A percentile compares a stretch with the other conserved stretches of the same genome.
Conservation (phyloP, 2,888 invertebrate genomes). For the Agrochola lychnidis region DNA sequence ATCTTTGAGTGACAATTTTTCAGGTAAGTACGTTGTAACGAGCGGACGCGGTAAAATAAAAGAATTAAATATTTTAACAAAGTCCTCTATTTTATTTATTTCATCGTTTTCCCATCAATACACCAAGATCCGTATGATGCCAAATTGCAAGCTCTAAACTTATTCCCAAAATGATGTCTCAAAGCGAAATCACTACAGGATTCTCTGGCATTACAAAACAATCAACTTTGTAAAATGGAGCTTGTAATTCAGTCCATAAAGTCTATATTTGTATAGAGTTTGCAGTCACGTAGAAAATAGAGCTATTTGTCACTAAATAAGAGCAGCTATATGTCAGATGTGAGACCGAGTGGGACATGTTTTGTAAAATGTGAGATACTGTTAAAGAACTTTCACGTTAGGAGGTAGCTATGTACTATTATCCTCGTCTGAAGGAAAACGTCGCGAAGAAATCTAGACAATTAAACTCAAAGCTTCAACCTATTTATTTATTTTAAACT, state of each 20-base stretch:
- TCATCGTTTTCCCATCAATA: not conserved
- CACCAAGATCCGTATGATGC: not conserved
- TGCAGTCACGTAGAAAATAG: slow-evolving; percentile 54
- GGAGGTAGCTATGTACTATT: not conserved
- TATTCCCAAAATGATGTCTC: slow-evolving; percentile 19
- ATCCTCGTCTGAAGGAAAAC: too few species aligned
- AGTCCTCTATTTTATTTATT: not conserved
- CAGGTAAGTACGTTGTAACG: not conserved
- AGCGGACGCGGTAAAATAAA: not conserved
- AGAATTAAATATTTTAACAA: not conserved
- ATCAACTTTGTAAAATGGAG: slow-evolving; percentile 24
- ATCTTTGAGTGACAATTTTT: too few species aligned
- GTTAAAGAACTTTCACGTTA: not conserved
- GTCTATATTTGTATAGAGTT: slow-evolving; percentile 28
- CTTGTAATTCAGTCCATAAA: slow-evolving; percentile 8
- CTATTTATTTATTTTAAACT: too few species aligned
- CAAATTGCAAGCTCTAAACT: slow-evolving; percentile 14
- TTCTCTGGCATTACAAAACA: slow-evolving; percentile 20
- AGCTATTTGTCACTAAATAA: slow-evolving; percentile 42
- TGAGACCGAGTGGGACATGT: slow-evolving; percentile 15
- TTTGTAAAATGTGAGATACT: slow-evolving; percentile 30
- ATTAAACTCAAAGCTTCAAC: too few species aligned
- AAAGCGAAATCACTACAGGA: slow-evolving; percentile 37
- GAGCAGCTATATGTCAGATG: slow-evolving; percentile 21
- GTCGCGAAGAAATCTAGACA: too few species aligned